These are phyloP conservation scores for Apis laboriosa DNA, from an alignment of 1,140 invertebrate species.

Conservation along the genomic window DNA sequence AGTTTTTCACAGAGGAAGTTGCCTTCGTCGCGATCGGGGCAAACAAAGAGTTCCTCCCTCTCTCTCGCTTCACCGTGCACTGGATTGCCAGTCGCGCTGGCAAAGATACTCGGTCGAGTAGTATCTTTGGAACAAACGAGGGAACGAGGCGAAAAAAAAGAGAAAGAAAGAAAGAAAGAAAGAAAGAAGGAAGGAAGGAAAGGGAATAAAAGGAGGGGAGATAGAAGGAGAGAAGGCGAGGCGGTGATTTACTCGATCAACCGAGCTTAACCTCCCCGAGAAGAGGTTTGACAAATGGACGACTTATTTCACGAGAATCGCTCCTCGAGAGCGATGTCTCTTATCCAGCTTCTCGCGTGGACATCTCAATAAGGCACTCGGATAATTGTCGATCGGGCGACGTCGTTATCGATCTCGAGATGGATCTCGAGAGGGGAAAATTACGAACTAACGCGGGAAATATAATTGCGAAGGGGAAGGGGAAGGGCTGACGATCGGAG, in stretches of 20 bases:
- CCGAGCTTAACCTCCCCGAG: conserved; percentile 33
- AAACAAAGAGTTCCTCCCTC: neutral
- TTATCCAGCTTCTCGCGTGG: neutral
- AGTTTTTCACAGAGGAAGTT: neutral
- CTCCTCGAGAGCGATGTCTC: conserved; percentile 4
- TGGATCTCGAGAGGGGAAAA: conserved; percentile 29
- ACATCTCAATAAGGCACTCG: too few relatives aligned
- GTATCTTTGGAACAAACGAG: neutral
- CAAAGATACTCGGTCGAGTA: neutral
- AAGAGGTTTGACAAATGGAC: conserved; percentile 49
- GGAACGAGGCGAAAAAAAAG: neutral
- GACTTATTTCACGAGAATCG: conserved; percentile 45
- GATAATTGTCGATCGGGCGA: too few relatives aligned
- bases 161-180: neutral
- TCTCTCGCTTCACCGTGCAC: neutral
- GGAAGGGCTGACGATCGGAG: neutral
- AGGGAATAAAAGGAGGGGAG: neutral
- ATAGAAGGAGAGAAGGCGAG: neutral
- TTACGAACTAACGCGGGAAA: too few relatives aligned
- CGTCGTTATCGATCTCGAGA: too few relatives aligned
- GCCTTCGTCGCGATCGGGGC: neutral
- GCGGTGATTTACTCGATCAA: conserved; percentile 57
- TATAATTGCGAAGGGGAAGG: conserved; percentile 37
- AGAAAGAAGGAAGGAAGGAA: neutral
- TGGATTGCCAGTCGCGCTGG: neutral